A percentile compares a stretch with the other conserved stretches of the same genome.
These are phyloP conservation scores for Falco novaeseelandiae DNA, from an alignment of 2,797 vertebrate species.

Conservation along the genomic window DNA sequence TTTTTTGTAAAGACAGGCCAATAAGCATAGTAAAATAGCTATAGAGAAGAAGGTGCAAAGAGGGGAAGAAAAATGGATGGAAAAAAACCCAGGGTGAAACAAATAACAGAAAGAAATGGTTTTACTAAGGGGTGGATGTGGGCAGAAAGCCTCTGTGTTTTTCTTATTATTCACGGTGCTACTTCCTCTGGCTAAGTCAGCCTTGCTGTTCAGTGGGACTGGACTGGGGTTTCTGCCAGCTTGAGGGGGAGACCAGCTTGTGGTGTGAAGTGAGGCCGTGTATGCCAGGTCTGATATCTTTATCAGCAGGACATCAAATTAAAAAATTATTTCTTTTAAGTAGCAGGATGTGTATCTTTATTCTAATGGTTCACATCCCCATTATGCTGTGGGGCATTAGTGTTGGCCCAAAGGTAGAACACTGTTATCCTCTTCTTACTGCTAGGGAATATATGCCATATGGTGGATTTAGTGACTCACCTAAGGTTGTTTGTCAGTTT, in stretches of 20 bases:
- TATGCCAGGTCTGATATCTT: not conserved
- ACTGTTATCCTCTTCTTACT: not conserved
- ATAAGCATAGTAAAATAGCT: not conserved
- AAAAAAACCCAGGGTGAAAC: not conserved
- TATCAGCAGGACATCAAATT: not conserved
- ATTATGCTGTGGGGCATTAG: not conserved
- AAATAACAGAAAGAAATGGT: not conserved
- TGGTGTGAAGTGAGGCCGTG: not conserved
- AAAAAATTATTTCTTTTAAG: not conserved
- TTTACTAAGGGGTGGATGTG: not conserved
- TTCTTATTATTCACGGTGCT: not conserved
- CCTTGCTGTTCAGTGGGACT: not conserved
- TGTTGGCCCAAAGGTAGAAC: not conserved
- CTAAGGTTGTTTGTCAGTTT: not conserved
- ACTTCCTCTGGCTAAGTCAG: not conserved
- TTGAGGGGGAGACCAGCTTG: not conserved
- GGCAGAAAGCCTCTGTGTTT: not conserved
- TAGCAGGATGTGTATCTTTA: not conserved
- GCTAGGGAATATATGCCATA: not conserved
- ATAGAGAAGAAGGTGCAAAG: not conserved
- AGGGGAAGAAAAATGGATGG: not conserved
- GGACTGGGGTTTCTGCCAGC: not conserved
- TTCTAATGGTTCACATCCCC: not conserved
- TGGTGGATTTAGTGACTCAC: not conserved
- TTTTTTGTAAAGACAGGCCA: not conserved